Base-by-base conservation (phyloP, 2,113 vertebrate genomes). In the mouse (Mus musculus) region DNA sequence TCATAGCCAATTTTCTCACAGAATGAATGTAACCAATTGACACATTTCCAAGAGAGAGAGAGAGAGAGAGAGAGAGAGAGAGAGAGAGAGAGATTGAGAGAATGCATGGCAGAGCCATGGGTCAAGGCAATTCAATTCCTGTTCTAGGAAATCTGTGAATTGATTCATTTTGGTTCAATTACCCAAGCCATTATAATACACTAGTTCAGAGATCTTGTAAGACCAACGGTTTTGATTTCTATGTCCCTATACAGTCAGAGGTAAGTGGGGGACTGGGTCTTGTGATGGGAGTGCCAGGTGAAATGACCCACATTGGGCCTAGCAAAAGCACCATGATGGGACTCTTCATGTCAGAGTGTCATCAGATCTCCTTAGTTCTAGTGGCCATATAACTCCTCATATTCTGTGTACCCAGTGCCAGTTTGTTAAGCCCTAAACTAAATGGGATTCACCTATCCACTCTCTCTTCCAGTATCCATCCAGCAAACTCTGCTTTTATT, bases 151-250 rank as follows among this genome's bases (percentile, higher is more conserved):
- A 94, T 71, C 13, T 71, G 81, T 76, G 30, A 84, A 80, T 54
- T 73, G 71, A 91, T 92, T 90, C 76, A 59, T 69, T 88, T 93
- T 72, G 61, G 39, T 71, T 89, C 88, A 75, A 49, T 39, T 67
- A 88, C n/a, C 89, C 39, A 65, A 94, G 93, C 63, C 42, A n/a
- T 3, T 63, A 56, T 39, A 61, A 61, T 39, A 39, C 36, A 36
- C 46, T 67, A 71, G 24, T 82, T 52, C 19, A 42, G 67, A 49
- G 59, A 73, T 90, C 24, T 56, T 89, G 82, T 59, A 82, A 91
- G 88, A 56, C 42, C 54, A 33, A 36, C 24, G 49, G 56, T 71
- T 96, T 95, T 78, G 26, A 86, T 77, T 61, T 92, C 95, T 91
- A 87, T 89, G 78, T 76, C 86, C 73, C 69, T 52, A 20, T 11